These are phyloP conservation scores for Acrossocheilus fasciatus DNA, from an alignment of 2,797 vertebrate genomes.

Conservation along the genomic window DNA sequence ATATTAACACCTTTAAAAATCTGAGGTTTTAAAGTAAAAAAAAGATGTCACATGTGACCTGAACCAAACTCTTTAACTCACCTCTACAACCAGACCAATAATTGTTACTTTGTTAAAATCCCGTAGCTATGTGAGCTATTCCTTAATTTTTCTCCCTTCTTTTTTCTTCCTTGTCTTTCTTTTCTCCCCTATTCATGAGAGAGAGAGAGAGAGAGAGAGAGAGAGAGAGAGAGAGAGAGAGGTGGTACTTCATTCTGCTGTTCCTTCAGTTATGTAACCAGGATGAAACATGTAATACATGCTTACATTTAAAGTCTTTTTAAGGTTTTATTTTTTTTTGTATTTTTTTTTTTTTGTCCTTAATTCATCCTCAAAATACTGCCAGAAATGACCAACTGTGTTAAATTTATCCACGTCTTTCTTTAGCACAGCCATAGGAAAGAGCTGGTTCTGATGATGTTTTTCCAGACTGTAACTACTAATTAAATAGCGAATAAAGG, in stretches of 20 bases:
- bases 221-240: neutral
- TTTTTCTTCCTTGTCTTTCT: neutral
- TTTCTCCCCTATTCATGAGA: neutral
- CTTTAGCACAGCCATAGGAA: neutral
- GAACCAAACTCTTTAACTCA: slow-evolving; percentile 8
- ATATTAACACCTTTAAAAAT: neutral
- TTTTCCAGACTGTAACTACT: neutral
- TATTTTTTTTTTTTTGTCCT: neutral
- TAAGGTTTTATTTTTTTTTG: neutral
- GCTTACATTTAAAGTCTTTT: neutral
- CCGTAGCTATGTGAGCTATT: neutral
- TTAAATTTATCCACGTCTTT: neutral
- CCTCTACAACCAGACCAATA: neutral
- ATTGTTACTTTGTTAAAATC: neutral
- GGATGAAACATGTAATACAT: neutral
- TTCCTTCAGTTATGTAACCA: slow-evolving; percentile 40
- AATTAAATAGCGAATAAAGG: neutral
- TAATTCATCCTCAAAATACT: slow-evolving; percentile 1
- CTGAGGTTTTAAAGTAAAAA: neutral
- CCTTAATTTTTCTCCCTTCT: neutral
- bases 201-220: slow-evolving; percentile 5
- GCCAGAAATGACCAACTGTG: slow-evolving; percentile 4
- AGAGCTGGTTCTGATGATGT: neutral
- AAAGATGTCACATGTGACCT: neutral
- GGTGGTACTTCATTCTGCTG: slow-evolving; percentile 14